Evolutionary conservation across 2,888 invertebrate genomes (phyloP).

Genomic region (Cyrtodaria siliqua): DNA sequence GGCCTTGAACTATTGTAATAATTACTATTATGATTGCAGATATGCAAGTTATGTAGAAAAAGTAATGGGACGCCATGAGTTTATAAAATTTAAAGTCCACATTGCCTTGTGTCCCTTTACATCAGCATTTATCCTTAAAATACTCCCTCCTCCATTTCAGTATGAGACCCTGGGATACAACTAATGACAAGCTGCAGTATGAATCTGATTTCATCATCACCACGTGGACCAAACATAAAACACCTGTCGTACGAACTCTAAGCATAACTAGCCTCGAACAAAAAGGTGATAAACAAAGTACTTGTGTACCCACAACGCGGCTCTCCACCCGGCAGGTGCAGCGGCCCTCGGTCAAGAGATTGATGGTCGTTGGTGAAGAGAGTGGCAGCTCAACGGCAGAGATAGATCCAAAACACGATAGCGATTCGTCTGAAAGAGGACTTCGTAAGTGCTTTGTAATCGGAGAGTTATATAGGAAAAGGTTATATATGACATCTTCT

Average conservation of each 20-base stretch:
- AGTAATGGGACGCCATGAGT: too few relatives aligned
- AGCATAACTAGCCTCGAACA: slow-evolving; percentile 90
- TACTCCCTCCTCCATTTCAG: too few relatives aligned
- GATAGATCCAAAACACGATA: slow-evolving; percentile 69
- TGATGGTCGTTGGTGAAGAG: slow-evolving; percentile 70
- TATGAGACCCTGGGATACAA: slow-evolving; percentile 94
- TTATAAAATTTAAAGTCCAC: too few relatives aligned
- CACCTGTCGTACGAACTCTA: slow-evolving; percentile 91
- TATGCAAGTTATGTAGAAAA: too few relatives aligned
- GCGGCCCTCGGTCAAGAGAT: slow-evolving; percentile 60
- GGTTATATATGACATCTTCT: too few relatives aligned
- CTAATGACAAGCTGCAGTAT: slow-evolving; percentile 94
- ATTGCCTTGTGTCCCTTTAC: too few relatives aligned
- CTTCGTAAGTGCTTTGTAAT: slow-evolving; percentile 61
- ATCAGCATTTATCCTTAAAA: too few relatives aligned
- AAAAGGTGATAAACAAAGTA: slow-evolving; percentile 54
- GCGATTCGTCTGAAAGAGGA: slow-evolving; percentile 74
- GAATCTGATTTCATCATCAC: slow-evolving; percentile 93
- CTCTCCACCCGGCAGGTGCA: slow-evolving; percentile 45
- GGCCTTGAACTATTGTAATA: too few relatives aligned
- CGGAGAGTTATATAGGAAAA: too few relatives aligned
- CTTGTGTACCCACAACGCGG: slow-evolving; percentile 28
- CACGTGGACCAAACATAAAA: slow-evolving; percentile 92
- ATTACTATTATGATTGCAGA: too few relatives aligned
- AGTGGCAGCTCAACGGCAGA: slow-evolving; percentile 78